Conservation (phyloP, 37 sponge, comb jelly and placozoan species). For the Oopsacas minuta region DNA sequence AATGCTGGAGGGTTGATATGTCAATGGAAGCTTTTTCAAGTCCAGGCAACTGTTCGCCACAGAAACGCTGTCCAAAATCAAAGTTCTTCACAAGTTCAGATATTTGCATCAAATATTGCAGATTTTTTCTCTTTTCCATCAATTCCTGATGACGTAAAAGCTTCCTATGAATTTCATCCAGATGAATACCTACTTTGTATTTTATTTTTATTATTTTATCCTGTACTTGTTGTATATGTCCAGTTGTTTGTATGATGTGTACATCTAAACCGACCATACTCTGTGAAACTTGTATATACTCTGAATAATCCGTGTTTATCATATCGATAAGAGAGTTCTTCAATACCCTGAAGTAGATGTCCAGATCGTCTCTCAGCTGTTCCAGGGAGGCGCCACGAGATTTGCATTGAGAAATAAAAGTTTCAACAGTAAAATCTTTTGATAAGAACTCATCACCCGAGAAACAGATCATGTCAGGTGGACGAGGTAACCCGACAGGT, state of each 20-base stretch:
- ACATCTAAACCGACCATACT: slow-evolving; percentile 49
- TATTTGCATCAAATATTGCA: not conserved
- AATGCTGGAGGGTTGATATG: not conserved
- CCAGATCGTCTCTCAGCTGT: slow-evolving; percentile 66
- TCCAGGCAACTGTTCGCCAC: not conserved
- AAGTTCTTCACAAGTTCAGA: slow-evolving; percentile 1
- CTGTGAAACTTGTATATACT: slow-evolving; percentile 77
- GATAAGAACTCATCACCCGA: slow-evolving; percentile 38
- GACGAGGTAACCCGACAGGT: not conserved
- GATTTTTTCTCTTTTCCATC: not conserved
- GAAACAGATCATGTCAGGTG: slow-evolving; percentile 42
- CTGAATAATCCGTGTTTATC: slow-evolving; percentile 94
- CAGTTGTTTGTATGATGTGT: not conserved
- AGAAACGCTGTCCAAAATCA: not conserved
- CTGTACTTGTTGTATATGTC: not conserved
- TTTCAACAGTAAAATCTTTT: slow-evolving; percentile 67
- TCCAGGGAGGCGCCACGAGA: slow-evolving; percentile 59
- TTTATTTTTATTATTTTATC: not conserved
- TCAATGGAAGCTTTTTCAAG: not conserved
- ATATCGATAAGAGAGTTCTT: slow-evolving; percentile 89
- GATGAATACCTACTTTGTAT: not conserved
- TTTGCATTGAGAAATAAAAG: slow-evolving; percentile 62
- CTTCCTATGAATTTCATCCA: not conserved
- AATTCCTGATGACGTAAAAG: not conserved
- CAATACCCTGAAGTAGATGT: slow-evolving; percentile 62